A percentile compares a stretch with the other conserved stretches of the same genome.
Evolutionary conservation across 2,113 vertebrate genomes (phyloP).

Genomic region (Misgurnus mizolepis): DNA sequence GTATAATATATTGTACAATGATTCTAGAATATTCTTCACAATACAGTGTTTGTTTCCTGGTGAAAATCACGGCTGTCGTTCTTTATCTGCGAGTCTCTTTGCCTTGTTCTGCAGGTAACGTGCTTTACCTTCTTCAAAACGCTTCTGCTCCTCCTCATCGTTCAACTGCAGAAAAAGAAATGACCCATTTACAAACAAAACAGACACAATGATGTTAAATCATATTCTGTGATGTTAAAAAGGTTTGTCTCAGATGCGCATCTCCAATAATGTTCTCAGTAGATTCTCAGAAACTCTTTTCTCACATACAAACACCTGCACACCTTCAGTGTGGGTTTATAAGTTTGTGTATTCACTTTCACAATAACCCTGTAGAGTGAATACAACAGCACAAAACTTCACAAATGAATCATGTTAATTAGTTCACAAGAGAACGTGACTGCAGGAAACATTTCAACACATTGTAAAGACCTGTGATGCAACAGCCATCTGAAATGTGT

Average conservation of each 20-base stretch:
- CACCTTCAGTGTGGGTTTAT: background rate
- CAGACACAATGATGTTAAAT: background rate
- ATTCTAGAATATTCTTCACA: slow-evolving; percentile 22
- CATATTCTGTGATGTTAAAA: background rate
- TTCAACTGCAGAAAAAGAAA: slow-evolving; percentile 75
- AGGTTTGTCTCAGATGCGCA: background rate
- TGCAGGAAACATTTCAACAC: slow-evolving; percentile 33
- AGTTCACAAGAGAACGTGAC: slow-evolving; percentile 34
- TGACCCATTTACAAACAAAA: slow-evolving; percentile 20
- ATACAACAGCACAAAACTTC: background rate
- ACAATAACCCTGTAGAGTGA: background rate
- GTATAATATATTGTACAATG: background rate
- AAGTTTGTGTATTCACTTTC: background rate
- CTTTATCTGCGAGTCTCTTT: slow-evolving; percentile 79
- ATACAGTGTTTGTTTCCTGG: background rate
- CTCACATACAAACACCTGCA: background rate
- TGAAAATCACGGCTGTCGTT: slow-evolving; percentile 65
- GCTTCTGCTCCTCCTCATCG: slow-evolving; percentile 86
- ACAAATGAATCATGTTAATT: background rate
- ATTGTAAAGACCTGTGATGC: slow-evolving; percentile 7
- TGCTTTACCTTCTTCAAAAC: slow-evolving; percentile 87
- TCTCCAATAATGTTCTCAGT: background rate
- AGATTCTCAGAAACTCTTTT: background rate
- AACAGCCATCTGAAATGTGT: too few species aligned
- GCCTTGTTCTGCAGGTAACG: slow-evolving; percentile 92